Conservation (phyloP, 2,113 vertebrate species). For the Podiceps cristatus region DNA sequence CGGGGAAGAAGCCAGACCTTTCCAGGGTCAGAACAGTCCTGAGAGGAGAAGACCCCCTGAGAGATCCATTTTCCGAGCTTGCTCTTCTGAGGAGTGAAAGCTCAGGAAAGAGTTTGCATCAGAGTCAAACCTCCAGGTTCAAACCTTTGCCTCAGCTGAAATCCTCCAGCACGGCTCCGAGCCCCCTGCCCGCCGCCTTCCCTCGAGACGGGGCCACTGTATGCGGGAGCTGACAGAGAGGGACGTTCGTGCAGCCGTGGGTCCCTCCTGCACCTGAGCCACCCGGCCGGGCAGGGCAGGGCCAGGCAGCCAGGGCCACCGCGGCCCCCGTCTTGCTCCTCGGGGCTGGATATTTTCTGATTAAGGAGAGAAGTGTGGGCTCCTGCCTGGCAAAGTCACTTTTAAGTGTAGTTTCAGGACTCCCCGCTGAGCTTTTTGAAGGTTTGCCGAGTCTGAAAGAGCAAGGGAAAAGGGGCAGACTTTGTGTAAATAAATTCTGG, state of each 20-base stretch:
- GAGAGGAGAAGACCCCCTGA: not conserved
- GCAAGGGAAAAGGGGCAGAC: not conserved
- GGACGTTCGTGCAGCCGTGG: not conserved
- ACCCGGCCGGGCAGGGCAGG: not conserved
- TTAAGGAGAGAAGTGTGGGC: not conserved
- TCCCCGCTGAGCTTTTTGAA: not conserved
- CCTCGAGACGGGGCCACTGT: not conserved
- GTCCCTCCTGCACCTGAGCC: not conserved
- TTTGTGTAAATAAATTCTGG: not conserved
- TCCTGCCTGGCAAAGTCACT: not conserved
- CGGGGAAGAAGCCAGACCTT: not conserved
- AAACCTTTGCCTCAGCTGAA: not conserved
- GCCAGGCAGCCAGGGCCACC: not conserved
- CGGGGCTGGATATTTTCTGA: not conserved
- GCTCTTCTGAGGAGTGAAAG: not conserved
- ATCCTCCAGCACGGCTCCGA: fast-evolving
- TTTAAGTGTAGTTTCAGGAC: not conserved
- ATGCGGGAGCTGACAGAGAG: not conserved
- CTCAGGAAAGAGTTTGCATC: not conserved
- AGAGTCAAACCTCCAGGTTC: not conserved
- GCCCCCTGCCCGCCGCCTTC: fast-evolving
- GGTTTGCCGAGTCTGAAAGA: not conserved
- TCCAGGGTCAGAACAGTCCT: not conserved
- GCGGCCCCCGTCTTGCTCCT: fast-evolving
- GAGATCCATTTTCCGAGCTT: not conserved